A percentile compares a stretch with the other conserved stretches of the same genome.
Evolutionary conservation across 2,113 vertebrate species (phyloP).

Genomic region (Equus przewalskii): DNA sequence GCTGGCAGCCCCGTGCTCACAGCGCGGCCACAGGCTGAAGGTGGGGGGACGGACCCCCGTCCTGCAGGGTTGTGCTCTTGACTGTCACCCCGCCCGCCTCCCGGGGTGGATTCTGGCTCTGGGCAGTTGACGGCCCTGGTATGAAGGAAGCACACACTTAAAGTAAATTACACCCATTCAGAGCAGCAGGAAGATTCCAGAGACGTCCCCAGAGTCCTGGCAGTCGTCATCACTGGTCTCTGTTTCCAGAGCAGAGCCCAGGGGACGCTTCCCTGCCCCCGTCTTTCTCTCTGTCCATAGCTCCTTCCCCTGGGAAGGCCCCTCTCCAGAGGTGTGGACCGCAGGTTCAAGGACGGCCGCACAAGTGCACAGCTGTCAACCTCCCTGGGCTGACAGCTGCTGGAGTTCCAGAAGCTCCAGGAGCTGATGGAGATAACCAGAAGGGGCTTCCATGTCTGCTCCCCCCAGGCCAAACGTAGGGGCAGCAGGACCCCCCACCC

Average conservation of each 20-base stretch:
- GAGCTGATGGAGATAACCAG: neutral
- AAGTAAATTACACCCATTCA: no score
- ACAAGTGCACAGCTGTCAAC: no score
- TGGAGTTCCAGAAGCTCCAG: accelerated
- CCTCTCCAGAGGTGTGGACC: neutral
- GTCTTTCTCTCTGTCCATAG: neutral
- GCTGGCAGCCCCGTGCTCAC: accelerated
- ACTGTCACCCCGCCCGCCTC: accelerated
- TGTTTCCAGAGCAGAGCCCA: neutral
- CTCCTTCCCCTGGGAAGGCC: neutral
- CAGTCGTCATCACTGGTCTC: accelerated
- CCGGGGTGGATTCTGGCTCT: neutral
- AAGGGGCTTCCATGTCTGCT: neutral
- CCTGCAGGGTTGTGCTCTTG: no score
- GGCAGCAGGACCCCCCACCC: no score
- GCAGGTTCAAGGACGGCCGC: no score
- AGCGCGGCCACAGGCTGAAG: neutral
- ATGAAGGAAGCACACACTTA: accelerated
- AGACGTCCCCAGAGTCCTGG: neutral
- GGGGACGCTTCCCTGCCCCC: neutral
- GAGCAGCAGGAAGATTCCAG: neutral
- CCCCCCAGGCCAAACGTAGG: neutral
- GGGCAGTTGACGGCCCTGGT: neutral
- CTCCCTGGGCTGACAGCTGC: no score
- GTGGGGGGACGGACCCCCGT: no score